A percentile compares a stretch with the other conserved stretches of the same genome.
phyloP scores from a whole-genome alignment of 2,113 vertebrate species.

The Brachyhypopomus occidentalis region DNA sequence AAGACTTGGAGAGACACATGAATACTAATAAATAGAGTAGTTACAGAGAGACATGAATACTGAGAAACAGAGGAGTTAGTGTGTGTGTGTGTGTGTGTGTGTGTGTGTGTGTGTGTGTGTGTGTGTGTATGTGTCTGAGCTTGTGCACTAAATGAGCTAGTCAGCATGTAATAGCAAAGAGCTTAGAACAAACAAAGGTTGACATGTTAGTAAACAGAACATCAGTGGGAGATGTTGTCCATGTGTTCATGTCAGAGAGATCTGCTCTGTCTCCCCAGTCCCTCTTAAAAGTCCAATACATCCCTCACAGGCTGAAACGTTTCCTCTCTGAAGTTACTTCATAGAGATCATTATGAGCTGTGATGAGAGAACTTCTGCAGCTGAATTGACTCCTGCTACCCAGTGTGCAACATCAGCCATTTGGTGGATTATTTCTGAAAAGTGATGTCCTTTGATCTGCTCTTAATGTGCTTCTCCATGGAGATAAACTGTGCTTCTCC shows the following conservation, averaged over 20 bases:
- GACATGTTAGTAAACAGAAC: slow-evolving; percentile 24
- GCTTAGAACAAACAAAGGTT: background rate
- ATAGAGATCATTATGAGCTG: background rate
- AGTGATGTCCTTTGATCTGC: slow-evolving; percentile 20
- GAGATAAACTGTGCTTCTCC: slow-evolving; percentile 11
- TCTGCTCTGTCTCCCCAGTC: background rate
- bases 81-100: too few relatives aligned
- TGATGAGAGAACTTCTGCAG: background rate
- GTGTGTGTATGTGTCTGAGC: background rate
- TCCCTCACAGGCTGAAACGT: slow-evolving; percentile 40
- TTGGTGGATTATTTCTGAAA: slow-evolving; percentile 21
- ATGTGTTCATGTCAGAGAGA: background rate
- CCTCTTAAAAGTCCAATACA: slow-evolving; percentile 13
- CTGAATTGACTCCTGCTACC: background rate
- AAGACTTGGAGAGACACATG: too few relatives aligned
- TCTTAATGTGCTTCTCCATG: slow-evolving; percentile 13
- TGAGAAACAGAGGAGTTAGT: background rate
- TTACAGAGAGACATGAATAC: background rate
- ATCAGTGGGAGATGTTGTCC: background rate
- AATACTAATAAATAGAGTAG: background rate
- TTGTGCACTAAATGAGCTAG: background rate
- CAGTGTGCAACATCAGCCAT: background rate
- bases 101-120: too few relatives aligned
- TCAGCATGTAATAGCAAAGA: background rate
- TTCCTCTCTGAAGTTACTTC: slow-evolving; percentile 22